Percentiles rank a stretch among this genome's conserved stretches.
Conservation (phyloP, 2,797 vertebrate genomes). For the Denticeps clupeoides region DNA sequence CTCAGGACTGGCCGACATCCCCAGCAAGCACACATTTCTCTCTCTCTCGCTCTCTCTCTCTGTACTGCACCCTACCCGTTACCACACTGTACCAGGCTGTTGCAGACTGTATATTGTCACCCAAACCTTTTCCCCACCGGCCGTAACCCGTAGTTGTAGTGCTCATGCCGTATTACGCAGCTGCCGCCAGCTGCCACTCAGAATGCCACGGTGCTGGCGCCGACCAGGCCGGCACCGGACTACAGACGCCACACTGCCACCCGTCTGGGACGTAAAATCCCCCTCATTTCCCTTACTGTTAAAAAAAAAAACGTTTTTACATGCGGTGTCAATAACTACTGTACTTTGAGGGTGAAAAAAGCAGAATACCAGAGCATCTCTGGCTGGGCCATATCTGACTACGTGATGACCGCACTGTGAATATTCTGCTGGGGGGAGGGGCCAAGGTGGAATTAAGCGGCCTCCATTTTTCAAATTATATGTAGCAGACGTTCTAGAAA, state of each 20-base stretch:
- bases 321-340: no score
- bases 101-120: not conserved
- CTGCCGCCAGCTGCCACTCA: constrained; percentile 6
- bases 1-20: constrained; percentile 50
- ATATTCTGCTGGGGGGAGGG: constrained; percentile 1
- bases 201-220: constrained; percentile 1
- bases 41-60: constrained; percentile 3
- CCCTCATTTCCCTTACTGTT: constrained; percentile 3
- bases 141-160: constrained; percentile 24
- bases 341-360: no score
- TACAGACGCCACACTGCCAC: constrained; percentile 20
- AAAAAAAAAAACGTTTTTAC: no score
- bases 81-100: constrained; percentile 8
- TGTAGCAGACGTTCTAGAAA: no score
- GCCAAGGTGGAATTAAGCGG: not conserved
- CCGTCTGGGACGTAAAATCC: not conserved
- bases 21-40: constrained; percentile 34
- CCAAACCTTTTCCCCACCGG: no score
- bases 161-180: constrained; percentile 1
- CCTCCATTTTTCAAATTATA: no score
- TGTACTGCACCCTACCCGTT: not conserved
- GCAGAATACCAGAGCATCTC: no score
- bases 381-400: no score
- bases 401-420: no score
- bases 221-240: not conserved